Percentiles rank a stretch among this genome's conserved stretches.
These are phyloP conservation scores for Dynastes grantii DNA, from an alignment of 2,888 invertebrate genomes.

Conservation along the genomic window DNA sequence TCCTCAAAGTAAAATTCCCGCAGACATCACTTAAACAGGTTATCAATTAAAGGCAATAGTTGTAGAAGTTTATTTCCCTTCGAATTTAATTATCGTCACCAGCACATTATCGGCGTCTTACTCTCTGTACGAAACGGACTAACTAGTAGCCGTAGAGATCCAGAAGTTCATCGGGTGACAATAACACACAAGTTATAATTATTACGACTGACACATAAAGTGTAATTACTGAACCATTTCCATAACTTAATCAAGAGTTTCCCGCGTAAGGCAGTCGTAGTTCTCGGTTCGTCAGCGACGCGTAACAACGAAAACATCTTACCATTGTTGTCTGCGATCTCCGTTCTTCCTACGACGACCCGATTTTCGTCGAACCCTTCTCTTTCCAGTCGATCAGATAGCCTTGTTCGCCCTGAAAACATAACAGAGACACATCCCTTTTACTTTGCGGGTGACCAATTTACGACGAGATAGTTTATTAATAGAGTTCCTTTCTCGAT, in stretches of 20 bases:
- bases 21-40: not conserved
- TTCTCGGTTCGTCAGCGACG: slow-evolving; percentile 29
- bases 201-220: slow-evolving; percentile 41
- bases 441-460: slow-evolving; percentile 41
- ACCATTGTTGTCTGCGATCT: slow-evolving; percentile 60
- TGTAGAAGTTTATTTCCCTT: not conserved
- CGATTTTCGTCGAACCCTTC: slow-evolving; percentile 65
- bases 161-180: slow-evolving; percentile 38
- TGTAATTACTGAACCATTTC: slow-evolving; percentile 35
- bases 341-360: slow-evolving; percentile 69
- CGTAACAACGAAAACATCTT: slow-evolving; percentile 54
- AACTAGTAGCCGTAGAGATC: not conserved
- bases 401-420: slow-evolving; percentile 54
- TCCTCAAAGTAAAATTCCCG: too few species aligned
- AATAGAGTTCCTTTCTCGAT: slow-evolving; percentile 13
- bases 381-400: slow-evolving; percentile 63
- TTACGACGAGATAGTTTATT: slow-evolving; percentile 38
- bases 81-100: not conserved
- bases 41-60: not conserved
- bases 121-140: not conserved
- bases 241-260: slow-evolving; percentile 40
- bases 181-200: slow-evolving; percentile 45
- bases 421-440: slow-evolving; percentile 41
- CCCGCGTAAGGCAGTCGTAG: slow-evolving; percentile 16
- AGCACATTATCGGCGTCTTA: slow-evolving; percentile 9